phyloP scores from a whole-genome alignment of 2,888 invertebrate species.

The Lepidonotus clava region DNA sequence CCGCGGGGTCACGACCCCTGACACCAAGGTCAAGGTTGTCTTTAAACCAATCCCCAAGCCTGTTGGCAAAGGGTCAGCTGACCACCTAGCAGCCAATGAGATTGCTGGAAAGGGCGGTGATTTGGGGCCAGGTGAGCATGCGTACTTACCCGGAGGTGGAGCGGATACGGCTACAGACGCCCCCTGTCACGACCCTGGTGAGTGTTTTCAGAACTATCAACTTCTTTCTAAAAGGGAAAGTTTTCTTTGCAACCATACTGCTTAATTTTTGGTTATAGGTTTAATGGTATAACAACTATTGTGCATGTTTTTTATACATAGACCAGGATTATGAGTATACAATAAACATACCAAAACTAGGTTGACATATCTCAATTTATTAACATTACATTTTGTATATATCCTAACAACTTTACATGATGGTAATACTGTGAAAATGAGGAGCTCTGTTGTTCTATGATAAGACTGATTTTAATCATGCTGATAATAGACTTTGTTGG shows the following conservation, averaged over 20 bases:
- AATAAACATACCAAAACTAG: background rate
- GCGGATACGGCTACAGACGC: background rate
- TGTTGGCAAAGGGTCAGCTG: background rate
- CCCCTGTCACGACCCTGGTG: constrained; percentile 16
- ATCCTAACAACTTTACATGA: too few species aligned
- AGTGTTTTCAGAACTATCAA: too few species aligned
- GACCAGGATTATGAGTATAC: background rate
- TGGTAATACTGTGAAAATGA: too few species aligned
- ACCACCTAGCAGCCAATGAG: background rate
- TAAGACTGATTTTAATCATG: too few species aligned
- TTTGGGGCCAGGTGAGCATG: background rate
- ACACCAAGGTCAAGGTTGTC: constrained; percentile 24
- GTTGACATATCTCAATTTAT: background rate
- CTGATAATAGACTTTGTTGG: too few species aligned
- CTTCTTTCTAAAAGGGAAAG: too few species aligned
- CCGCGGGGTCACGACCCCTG: background rate
- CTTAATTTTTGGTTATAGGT: too few species aligned
- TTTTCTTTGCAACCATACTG: too few species aligned
- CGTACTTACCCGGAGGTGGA: background rate
- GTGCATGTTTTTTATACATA: background rate
- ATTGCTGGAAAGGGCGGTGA: background rate
- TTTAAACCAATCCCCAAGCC: constrained; percentile 44
- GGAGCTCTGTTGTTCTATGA: too few species aligned
- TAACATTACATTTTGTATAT: background rate
- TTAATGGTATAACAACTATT: too few species aligned